Base-by-base conservation (phyloP, 2,113 vertebrate species). In the Triplophysa tibetana region DNA sequence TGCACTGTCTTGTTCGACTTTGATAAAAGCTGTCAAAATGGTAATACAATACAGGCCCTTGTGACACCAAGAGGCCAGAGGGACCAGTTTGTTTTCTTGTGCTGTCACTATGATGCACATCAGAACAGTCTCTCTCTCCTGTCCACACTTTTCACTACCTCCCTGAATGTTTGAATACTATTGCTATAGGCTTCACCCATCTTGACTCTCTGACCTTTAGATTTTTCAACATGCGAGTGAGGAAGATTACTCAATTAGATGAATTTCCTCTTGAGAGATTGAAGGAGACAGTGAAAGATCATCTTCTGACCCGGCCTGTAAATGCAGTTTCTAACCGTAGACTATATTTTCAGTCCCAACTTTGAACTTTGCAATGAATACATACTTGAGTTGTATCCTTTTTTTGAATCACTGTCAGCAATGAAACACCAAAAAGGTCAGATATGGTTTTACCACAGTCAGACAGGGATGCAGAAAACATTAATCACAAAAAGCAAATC, bases 1-100 rank as follows among this genome's bases (percentile, higher is more conserved):
- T 93, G 92, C 90, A 90, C 93, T 85, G 91, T 95, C 95, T 92
- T 91, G 94, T 92, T 94, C 91, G 92, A 93, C 91, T 95, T 96
- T 95, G 93, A 97, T 94, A 95, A 95, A 95, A 95, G 93, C 93
- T 95, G 94, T 96, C 94, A 95, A 79, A 93, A 91, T 86, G 86
- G 91, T 93, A 94, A 96, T 93, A 92, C 93, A 95, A 92, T 86
- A 86, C 88, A 26, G 89, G 88, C 89, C 9, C 23, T 41, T 50
- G 48, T 64, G 70, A 82, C 81, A 82, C 11, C 11, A 16, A 62
- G 29, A 21, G n/a, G 74, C 82, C 48, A 63, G 48, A 70, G 84
- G 82, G 73, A 74, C 16, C 72, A 52, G 62, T 66, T 48, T 72
- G 70, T 72, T 69, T 33, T 80, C 70, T 73, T 50, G 23, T 56